Evolutionary conservation across 2,113 vertebrate species (phyloP).

Genomic region (Halichoerus grypus): DNA sequence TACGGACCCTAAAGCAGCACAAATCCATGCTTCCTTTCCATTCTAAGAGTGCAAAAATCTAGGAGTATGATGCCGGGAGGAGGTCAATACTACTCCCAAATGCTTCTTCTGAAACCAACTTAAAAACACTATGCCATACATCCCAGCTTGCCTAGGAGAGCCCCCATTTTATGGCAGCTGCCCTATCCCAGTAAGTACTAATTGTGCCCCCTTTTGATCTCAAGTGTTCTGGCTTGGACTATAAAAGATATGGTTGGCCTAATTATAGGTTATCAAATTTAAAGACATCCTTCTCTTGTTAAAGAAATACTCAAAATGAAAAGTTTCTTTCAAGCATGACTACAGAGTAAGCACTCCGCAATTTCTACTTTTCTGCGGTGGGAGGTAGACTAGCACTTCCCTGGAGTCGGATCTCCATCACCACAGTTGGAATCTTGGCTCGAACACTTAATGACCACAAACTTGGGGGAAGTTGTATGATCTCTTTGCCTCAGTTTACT

Average conservation of each 20-base stretch:
- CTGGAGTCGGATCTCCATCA: background rate
- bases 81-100: background rate
- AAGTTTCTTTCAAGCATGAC: background rate
- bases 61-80: background rate
- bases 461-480: background rate
- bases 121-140: background rate
- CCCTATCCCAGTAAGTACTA: background rate
- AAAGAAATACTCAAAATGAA: slow-evolving; percentile 47
- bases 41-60: slow-evolving; percentile 9
- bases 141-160: background rate
- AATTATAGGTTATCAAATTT: slow-evolving; percentile 37
- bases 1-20: background rate
- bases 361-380: background rate
- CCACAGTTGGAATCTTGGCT: background rate
- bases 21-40: background rate
- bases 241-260: background rate
- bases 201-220: background rate
- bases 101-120: slow-evolving; percentile 14
- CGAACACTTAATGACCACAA: background rate
- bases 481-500: slow-evolving; percentile 14
- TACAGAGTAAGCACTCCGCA: background rate
- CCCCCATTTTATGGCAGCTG: background rate
- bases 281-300: background rate
- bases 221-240: slow-evolving; percentile 33
- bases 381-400: background rate